Percentiles rank a stretch among this genome's conserved stretches.
Evolutionary conservation across 2,113 vertebrate species (phyloP).

Genomic region (Camelus dromedarius): DNA sequence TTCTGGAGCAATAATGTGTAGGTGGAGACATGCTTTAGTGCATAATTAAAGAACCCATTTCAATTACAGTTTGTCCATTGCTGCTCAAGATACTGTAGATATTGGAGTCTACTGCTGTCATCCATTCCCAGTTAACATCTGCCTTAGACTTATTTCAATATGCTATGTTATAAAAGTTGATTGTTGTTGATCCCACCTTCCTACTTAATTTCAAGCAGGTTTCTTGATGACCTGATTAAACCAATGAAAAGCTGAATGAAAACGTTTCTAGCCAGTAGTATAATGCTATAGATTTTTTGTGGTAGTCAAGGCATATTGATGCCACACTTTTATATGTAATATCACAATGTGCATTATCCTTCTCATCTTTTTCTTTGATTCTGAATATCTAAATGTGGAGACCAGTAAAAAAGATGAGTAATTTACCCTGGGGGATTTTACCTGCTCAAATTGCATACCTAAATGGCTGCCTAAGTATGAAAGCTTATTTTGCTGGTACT

Average conservation of each 20-base stretch:
- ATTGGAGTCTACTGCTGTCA: slow-evolving; percentile 47
- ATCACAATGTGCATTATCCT: neutral
- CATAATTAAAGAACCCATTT: slow-evolving; percentile 59
- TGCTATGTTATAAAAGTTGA: slow-evolving; percentile 56
- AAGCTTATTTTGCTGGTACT: neutral
- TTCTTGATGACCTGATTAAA: slow-evolving; percentile 53
- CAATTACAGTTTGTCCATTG: slow-evolving; percentile 49
- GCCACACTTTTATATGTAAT: neutral
- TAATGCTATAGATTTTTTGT: neutral
- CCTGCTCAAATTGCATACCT: neutral
- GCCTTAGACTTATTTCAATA: slow-evolving; percentile 61
- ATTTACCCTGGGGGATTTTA: neutral
- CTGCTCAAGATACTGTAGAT: neutral
- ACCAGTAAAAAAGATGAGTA: neutral
- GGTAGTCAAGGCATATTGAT: neutral
- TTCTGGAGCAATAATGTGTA: slow-evolving; percentile 42
- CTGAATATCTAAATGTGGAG: neutral
- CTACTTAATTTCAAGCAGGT: slow-evolving; percentile 55
- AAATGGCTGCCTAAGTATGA: neutral
- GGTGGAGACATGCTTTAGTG: slow-evolving; percentile 29
- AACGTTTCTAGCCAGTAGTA: neutral
- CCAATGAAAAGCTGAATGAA: slow-evolving; percentile 32
- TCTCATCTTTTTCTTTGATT: neutral
- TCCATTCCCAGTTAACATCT: slow-evolving; percentile 49
- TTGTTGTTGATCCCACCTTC: slow-evolving; percentile 50